Evolutionary conservation across 2,797 vertebrate species (phyloP).

Genomic region (Ibycter americanus): DNA sequence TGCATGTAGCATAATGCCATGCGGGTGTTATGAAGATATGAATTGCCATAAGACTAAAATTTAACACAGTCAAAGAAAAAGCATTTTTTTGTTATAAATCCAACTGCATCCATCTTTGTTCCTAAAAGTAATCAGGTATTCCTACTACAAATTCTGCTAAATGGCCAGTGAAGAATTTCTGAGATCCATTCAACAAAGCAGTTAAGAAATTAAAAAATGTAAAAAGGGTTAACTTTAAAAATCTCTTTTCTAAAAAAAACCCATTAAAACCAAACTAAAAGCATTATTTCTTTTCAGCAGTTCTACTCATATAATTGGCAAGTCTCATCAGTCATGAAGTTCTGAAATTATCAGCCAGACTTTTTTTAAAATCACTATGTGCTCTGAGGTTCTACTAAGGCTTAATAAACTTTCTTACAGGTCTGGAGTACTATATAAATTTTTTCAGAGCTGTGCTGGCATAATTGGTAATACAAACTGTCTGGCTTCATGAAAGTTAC

Average conservation of each 20-base stretch:
- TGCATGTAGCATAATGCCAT: neutral
- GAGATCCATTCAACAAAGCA: neutral
- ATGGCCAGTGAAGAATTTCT: neutral
- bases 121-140: neutral
- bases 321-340: neutral
- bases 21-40: neutral
- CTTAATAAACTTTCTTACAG: constrained; percentile 58
- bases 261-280: neutral
- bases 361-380: neutral
- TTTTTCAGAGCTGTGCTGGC: constrained; percentile 43
- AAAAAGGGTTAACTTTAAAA: neutral
- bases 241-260: neutral
- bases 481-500: constrained; percentile 59
- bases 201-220: neutral
- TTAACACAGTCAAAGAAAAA: neutral
- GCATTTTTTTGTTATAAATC: neutral
- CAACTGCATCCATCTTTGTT: neutral
- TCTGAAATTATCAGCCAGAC: neutral
- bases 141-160: neutral
- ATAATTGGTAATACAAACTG: constrained; percentile 60
- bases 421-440: constrained; percentile 59
- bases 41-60: neutral
- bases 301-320: neutral
- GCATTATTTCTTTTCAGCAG: neutral
- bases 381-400: neutral